Percentiles rank a stretch among this genome's conserved stretches.
phyloP scores from a whole-genome alignment of 2,113 vertebrate species.

The Zosterops borbonicus region DNA sequence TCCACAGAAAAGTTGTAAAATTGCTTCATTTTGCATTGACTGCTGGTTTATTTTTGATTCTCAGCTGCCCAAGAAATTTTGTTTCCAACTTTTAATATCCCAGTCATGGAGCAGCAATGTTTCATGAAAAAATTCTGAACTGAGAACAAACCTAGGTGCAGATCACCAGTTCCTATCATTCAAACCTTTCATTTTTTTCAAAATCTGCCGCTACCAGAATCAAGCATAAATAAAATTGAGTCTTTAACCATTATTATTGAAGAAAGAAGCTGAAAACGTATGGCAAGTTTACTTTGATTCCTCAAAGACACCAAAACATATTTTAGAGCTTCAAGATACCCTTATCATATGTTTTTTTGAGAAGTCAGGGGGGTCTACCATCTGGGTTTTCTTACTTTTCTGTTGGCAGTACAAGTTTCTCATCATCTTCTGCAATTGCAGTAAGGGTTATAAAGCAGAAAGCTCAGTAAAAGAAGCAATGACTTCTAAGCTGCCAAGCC shows the following conservation, averaged over 20 bases:
- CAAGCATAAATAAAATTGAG: background rate
- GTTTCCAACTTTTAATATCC: background rate
- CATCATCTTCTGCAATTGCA: background rate
- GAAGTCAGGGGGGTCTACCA: rapidly evolving
- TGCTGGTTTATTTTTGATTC: constrained; percentile 18
- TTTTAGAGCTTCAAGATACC: background rate
- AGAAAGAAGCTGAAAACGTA: background rate
- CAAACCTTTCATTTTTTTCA: background rate
- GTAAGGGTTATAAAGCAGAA: background rate
- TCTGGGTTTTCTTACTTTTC: background rate
- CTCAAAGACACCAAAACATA: background rate
- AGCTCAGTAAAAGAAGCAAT: background rate
- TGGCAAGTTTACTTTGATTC: background rate
- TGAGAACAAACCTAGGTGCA: background rate
- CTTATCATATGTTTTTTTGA: background rate
- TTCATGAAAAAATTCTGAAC: constrained; percentile 9
- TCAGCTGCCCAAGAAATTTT: background rate
- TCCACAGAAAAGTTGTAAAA: background rate
- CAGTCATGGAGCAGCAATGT: background rate
- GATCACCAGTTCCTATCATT: background rate
- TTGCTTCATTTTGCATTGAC: background rate
- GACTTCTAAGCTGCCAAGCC: background rate
- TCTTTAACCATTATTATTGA: background rate
- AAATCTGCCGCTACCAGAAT: background rate
- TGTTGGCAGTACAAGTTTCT: background rate